Percentiles rank a stretch among this genome's conserved stretches.
Evolutionary conservation across 2,797 vertebrate genomes (phyloP).

Genomic region (Anas bernieri): DNA sequence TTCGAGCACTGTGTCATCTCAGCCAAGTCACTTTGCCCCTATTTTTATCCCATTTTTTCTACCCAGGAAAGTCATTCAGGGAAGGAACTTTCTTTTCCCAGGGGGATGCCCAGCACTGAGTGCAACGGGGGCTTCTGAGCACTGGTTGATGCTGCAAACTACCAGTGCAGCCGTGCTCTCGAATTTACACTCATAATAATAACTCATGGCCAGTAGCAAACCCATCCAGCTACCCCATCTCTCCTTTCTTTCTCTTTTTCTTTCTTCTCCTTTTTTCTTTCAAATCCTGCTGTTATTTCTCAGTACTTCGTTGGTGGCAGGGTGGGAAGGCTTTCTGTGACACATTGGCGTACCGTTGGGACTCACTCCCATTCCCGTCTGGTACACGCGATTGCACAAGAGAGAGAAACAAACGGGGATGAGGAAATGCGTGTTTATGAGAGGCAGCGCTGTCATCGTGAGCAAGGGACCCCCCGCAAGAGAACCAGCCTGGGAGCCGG

Average conservation of each 20-base stretch:
- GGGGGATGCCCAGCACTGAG: background rate
- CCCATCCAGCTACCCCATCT: slow-evolving; percentile 17
- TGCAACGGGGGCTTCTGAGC: background rate
- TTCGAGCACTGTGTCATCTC: background rate
- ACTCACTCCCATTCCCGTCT: slow-evolving; percentile 61
- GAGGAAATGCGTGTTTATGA: slow-evolving; percentile 66
- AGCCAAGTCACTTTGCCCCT: background rate
- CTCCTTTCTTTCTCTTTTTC: background rate
- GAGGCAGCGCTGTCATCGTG: slow-evolving; percentile 60
- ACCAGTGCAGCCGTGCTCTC: background rate
- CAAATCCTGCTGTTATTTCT: slow-evolving; percentile 50
- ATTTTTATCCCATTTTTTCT: background rate
- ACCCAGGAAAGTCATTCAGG: background rate
- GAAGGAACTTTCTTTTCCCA: slow-evolving; percentile 21
- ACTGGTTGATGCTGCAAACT: background rate
- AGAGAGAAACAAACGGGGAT: slow-evolving; percentile 63
- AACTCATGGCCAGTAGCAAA: slow-evolving; percentile 38
- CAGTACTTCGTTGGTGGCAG: slow-evolving; percentile 68
- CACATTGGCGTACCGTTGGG: slow-evolving; percentile 55
- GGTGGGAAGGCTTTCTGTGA: slow-evolving; percentile 65
- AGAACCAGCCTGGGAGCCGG: slow-evolving; percentile 38
- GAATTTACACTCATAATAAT: slow-evolving; percentile 22
- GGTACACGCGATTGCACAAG: slow-evolving; percentile 72
- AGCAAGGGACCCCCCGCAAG: slow-evolving; percentile 58
- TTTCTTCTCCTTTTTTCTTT: background rate